A percentile compares a stretch with the other conserved stretches of the same genome.
These are phyloP conservation scores for Phenganax stokvisi DNA, from an alignment of 92 coral and sea anemone genomes.

Conservation along the genomic window DNA sequence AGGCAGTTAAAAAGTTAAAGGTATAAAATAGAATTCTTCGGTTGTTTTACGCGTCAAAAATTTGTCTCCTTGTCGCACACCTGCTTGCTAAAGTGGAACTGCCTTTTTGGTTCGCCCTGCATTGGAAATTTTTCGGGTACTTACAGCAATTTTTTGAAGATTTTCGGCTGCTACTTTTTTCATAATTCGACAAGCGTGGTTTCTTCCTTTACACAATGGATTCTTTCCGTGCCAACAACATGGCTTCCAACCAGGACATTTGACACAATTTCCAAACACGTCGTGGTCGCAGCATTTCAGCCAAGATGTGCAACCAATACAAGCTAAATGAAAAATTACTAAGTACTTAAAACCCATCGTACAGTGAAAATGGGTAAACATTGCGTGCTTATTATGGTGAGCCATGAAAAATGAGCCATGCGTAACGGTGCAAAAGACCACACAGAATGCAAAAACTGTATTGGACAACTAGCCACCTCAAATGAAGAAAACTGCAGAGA, in stretches of 20 bases:
- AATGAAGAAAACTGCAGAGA: too few species aligned
- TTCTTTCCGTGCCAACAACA: constrained; percentile 87
- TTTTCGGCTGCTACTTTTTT: constrained; percentile 82
- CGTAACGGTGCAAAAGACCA: neutral
- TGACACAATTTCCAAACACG: constrained; percentile 97
- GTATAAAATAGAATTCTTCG: too few species aligned
- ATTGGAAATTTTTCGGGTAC: neutral
- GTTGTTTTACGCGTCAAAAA: neutral
- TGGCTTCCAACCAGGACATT: constrained; percentile 95
- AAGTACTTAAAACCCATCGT: neutral
- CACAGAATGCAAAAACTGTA: neutral
- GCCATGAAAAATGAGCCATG: too few species aligned
- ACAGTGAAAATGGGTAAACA: neutral
- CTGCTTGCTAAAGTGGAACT: neutral
- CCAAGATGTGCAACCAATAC: constrained; percentile 97
- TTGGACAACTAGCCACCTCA: too few species aligned
- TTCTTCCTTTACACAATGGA: constrained; percentile 90
- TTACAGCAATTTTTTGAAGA: constrained; percentile 74
- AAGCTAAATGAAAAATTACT: constrained; percentile 49
- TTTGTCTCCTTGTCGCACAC: neutral
- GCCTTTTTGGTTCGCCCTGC: too few species aligned
- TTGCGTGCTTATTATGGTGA: too few species aligned
- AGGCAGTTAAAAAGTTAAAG: too few species aligned
- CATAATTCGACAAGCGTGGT: constrained; percentile 87
- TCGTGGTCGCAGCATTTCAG: constrained; percentile 89